Evolutionary conservation across 2,888 invertebrate species (phyloP).

Genomic region (Galerucella calmariensis): DNA sequence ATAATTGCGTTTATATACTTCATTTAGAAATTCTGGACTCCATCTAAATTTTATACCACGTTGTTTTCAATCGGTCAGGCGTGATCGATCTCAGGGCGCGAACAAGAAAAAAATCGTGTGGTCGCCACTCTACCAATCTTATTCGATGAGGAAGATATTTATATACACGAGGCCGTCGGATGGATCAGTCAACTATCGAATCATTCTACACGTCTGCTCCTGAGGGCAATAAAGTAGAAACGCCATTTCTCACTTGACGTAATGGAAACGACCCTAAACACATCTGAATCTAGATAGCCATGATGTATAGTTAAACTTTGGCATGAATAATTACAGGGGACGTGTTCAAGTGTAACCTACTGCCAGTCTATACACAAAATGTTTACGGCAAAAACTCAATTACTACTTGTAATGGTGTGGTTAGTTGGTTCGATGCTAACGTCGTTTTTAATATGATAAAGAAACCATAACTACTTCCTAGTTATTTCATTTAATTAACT

Average conservation of each 20-base stretch:
- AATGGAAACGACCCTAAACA: constrained; percentile 47
- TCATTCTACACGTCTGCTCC: constrained; percentile 43
- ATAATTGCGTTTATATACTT: neutral
- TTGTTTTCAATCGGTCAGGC: constrained; percentile 8
- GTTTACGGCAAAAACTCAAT: constrained; percentile 34
- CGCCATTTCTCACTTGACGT: constrained; percentile 41
- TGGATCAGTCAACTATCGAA: constrained; percentile 47
- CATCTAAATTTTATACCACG: neutral
- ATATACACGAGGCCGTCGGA: constrained; percentile 37
- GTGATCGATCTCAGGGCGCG: neutral
- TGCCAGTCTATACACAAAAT: constrained; percentile 26
- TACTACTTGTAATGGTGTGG: constrained; percentile 28
- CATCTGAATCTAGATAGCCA: constrained; percentile 48
- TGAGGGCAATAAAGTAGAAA: constrained; percentile 47
- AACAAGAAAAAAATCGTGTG: constrained; percentile 10
- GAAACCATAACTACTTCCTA: neutral
- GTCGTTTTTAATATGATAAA: constrained; percentile 16
- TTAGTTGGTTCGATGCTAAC: constrained; percentile 23
- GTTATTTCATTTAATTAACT: constrained; percentile 14
- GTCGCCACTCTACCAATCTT: constrained; percentile 7
- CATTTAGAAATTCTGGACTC: neutral
- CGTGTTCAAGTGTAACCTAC: constrained; percentile 35
- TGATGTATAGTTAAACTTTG: constrained; percentile 45
- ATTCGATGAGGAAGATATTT: constrained; percentile 34
- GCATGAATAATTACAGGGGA: constrained; percentile 43